Percentiles rank a stretch among this genome's conserved stretches.
Evolutionary conservation across 2,113 vertebrate species (phyloP).

Genomic region (Vombatus ursinus): DNA sequence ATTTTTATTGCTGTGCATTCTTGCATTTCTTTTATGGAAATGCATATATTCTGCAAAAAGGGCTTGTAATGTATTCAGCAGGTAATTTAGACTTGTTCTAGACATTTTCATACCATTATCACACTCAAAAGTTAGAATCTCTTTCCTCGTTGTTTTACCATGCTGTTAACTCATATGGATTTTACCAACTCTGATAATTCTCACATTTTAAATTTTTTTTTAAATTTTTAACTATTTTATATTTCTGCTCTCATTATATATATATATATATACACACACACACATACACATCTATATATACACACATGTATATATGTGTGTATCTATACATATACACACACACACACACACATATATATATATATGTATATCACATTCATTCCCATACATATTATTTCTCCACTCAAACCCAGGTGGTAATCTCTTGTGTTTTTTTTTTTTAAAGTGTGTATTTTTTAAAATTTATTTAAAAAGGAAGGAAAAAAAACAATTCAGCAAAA

Average conservation of each 20-base stretch:
- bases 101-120: background rate
- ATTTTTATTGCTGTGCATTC: background rate
- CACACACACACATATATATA: too few relatives aligned
- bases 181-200: background rate
- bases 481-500: background rate
- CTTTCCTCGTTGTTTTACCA: background rate
- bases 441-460: background rate
- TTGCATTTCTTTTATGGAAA: background rate
- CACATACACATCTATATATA: too few relatives aligned
- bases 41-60: background rate
- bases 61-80: background rate
- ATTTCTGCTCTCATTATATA: background rate
- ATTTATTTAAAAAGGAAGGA: background rate
- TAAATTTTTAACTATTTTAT: background rate
- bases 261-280: too few relatives aligned
- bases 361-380: background rate
- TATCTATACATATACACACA: too few relatives aligned
- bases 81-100: background rate
- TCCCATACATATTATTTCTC: background rate
- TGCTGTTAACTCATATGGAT: background rate
- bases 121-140: background rate
- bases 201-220: background rate
- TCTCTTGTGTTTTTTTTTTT: background rate
- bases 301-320: too few relatives aligned
- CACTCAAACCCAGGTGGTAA: background rate